Evolutionary conservation across 2,113 vertebrate species (phyloP), one percentile per base, ranked within the genome.

Genomic region (Atherinomorus stipes): DNA sequence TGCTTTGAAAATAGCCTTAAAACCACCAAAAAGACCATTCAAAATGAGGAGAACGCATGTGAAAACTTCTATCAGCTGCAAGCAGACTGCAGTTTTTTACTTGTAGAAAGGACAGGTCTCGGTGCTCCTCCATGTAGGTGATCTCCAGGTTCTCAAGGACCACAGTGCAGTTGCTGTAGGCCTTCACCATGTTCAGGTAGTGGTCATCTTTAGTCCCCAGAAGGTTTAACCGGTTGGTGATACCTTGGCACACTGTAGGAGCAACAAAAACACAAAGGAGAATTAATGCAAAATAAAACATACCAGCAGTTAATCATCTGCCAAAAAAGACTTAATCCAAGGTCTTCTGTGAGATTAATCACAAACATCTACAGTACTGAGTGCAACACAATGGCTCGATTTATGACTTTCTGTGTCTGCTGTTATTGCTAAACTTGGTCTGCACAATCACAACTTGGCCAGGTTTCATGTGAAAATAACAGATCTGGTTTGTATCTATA

Each of bases 81-180:
- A 34, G 59, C 6, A 15, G 31, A 60, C 12, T 12, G 5, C 31
- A 23, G 57, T 53, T 25, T 23, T 75, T 85, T 88, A 99, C 97
- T 95, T 88, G 93, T 47, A 99, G 92, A 85, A 99, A 99, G 61
- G 96, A 96, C 61, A 98, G 90, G 86, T 99, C 95, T 2, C 92
- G 93, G 25, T 94, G 86, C 13, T 85, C 88, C 11, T 95, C 93
- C 71, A 97, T 89, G 0, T 98, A 83, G 2, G 98, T 98, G 59
- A 99, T 94, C 85, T 99, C 98, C 88, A 99, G 88, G 84, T 99
- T 99, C 79, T 98, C 96, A 62, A 98, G 94, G 2, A 99, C 90
- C 75, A 99, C 94, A 3, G 96, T 96, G 4, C 98, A 99, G 90
- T 96, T 97, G 84, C 95, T 96, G 89, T 98, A 98, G 89, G 97